Conservation (phyloP, 1,140 invertebrate genomes). For the Leptinotarsa defecta region DNA sequence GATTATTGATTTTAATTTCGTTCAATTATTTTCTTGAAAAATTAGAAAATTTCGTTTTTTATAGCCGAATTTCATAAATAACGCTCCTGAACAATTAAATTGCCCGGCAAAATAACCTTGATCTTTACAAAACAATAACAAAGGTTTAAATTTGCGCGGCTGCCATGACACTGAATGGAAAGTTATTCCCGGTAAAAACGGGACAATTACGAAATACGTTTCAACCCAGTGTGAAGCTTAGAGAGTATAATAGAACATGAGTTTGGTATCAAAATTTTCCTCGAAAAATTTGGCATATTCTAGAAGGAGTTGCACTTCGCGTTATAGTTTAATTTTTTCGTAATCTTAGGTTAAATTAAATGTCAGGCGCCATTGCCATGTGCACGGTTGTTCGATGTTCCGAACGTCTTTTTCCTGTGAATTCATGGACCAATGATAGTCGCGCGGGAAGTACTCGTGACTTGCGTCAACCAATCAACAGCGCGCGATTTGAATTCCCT, state of each 20-base stretch:
- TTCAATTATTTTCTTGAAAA: slow-evolving; percentile 3
- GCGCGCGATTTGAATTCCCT: slow-evolving; percentile 55
- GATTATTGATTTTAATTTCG: slow-evolving; percentile 25
- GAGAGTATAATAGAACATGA: slow-evolving; percentile 13
- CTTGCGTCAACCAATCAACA: slow-evolving; percentile 45
- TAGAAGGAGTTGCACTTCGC: slow-evolving; percentile 13
- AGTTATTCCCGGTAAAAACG: slow-evolving; percentile 41
- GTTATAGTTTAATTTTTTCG: slow-evolving; percentile 10
- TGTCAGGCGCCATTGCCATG: slow-evolving; percentile 44
- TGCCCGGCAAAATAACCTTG: slow-evolving; percentile 4
- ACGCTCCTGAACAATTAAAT: too few relatives aligned
- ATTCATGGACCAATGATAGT: slow-evolving; percentile 46
- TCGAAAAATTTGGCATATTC: slow-evolving; percentile 34
- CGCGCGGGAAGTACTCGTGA: slow-evolving; percentile 52
- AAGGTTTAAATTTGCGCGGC: slow-evolving; percentile 32
- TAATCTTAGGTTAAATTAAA: slow-evolving; percentile 46
- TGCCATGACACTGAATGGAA: slow-evolving; percentile 44
- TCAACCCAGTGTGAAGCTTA: slow-evolving; percentile 12
- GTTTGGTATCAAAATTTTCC: slow-evolving; percentile 32
- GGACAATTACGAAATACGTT: slow-evolving; percentile 17
- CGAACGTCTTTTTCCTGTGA: slow-evolving; percentile 27
- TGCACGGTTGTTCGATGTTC: slow-evolving; percentile 42
- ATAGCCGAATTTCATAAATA: too few relatives aligned
- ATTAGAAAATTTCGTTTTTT: neutral
- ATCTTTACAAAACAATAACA: neutral